Percentiles rank a stretch among this genome's conserved stretches.
phyloP scores from a whole-genome alignment of 2,888 invertebrate genomes.

The Mycalesis mineus region DNA sequence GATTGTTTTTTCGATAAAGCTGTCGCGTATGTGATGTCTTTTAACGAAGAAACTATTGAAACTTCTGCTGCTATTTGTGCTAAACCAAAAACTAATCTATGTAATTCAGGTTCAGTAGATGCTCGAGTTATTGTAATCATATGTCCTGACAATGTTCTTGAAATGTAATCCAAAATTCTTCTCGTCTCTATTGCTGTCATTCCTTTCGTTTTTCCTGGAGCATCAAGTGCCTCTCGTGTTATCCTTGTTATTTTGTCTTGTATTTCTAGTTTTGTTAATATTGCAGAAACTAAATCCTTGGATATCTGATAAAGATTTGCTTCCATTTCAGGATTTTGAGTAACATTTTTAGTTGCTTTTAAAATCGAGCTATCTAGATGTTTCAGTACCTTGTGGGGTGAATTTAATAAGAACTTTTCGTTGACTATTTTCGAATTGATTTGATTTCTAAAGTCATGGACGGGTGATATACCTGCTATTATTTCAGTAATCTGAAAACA shows the following conservation, averaged over 20 bases:
- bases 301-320: constrained; percentile 65
- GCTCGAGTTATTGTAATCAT: constrained; percentile 63
- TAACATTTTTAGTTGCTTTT: constrained; percentile 63
- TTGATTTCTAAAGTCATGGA: constrained; percentile 61
- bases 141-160: constrained; percentile 64
- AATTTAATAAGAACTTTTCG: constrained; percentile 45
- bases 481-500: constrained; percentile 40
- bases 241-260: constrained; percentile 73
- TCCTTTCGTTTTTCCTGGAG: constrained; percentile 66
- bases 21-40: constrained; percentile 65
- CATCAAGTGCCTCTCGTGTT: constrained; percentile 66
- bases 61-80: constrained; percentile 72
- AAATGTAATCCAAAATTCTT: constrained; percentile 69
- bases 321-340: constrained; percentile 65
- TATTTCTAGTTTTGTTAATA: constrained; percentile 63
- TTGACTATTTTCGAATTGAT: constrained; percentile 40
- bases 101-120: constrained; percentile 70
- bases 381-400: constrained; percentile 59
- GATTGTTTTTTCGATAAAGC: constrained; percentile 69
- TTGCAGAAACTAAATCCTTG: constrained; percentile 66
- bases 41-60: constrained; percentile 67
- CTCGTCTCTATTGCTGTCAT: constrained; percentile 70
- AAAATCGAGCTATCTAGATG: constrained; percentile 59
- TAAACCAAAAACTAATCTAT: constrained; percentile 67
- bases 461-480: constrained; percentile 60